Conservation (phyloP, 2,113 vertebrate genomes). For the Eublepharis macularius region DNA sequence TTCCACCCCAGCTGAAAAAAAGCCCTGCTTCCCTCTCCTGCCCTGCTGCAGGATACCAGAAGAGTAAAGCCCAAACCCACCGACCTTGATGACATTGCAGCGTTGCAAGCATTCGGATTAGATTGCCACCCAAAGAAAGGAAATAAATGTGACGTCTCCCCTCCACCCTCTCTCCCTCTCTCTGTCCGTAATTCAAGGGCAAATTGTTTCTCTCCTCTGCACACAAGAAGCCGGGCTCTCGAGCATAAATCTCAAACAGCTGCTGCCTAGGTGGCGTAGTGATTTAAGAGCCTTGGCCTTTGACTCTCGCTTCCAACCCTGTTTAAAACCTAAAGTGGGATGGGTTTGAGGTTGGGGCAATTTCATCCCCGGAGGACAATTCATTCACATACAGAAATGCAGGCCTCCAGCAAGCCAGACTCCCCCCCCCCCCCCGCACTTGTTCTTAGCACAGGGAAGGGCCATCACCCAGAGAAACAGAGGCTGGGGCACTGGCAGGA, state of each 20-base stretch:
- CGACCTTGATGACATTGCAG: not conserved
- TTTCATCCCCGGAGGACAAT: not conserved
- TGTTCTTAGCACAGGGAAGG: not conserved
- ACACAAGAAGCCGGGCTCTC: not conserved
- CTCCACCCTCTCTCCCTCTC: not conserved
- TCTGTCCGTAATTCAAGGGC: slow-evolving; percentile 15
- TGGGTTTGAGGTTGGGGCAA: not conserved
- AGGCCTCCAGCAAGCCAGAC: not conserved
- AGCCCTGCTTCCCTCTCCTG: not conserved
- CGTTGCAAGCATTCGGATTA: not conserved
- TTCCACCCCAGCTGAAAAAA: no score
- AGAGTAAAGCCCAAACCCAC: not conserved
- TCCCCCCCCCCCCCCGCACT: not conserved
- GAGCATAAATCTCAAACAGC: not conserved
- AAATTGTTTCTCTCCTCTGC: not conserved
- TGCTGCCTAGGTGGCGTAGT: not conserved
- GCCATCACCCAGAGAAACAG: not conserved
- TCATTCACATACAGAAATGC: not conserved
- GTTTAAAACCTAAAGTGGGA: slow-evolving; percentile 13
- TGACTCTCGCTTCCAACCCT: not conserved
- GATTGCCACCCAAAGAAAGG: not conserved
- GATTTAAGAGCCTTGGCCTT: not conserved
- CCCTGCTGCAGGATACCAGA: not conserved
- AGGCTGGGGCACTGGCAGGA: not conserved
- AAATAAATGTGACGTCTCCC: not conserved